These are phyloP conservation scores for Pampusana beccarii DNA, from an alignment of 2,113 vertebrate species.

Conservation along the genomic window DNA sequence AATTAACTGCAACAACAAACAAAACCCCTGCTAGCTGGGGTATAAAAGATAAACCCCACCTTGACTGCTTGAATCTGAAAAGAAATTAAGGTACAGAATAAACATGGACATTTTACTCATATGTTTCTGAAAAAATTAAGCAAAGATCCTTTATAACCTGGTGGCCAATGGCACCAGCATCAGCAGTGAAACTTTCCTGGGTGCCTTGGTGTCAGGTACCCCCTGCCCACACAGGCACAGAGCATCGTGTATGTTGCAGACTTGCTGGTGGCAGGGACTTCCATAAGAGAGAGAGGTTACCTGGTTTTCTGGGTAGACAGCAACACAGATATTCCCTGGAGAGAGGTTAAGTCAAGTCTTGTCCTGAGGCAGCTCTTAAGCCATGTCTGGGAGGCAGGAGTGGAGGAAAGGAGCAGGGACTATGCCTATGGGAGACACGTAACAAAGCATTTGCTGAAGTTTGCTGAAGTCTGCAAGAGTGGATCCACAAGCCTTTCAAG, in stretches of 20 bases:
- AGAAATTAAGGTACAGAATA: neutral
- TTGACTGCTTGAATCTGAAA: neutral
- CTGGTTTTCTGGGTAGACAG: neutral
- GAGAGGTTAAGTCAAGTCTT: neutral
- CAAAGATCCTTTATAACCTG: neutral
- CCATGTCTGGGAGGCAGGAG: neutral
- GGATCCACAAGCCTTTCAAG: neutral
- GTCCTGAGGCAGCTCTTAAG: neutral
- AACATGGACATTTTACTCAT: neutral
- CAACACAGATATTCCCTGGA: neutral
- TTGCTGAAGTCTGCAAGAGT: neutral
- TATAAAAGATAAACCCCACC: neutral
- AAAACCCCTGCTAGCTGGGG: neutral
- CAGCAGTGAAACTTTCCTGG: neutral
- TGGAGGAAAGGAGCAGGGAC: neutral
- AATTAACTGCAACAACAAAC: slow-evolving; percentile 30
- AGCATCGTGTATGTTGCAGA: accelerated
- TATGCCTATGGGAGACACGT: accelerated
- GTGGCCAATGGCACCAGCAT: neutral
- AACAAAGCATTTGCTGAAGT: neutral
- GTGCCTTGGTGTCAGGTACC: neutral
- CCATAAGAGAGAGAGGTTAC: neutral
- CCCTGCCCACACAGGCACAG: neutral
- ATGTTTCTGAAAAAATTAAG: neutral
- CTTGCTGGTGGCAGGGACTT: neutral